A percentile compares a stretch with the other conserved stretches of the same genome.
Conservation (phyloP, 1,140 invertebrate genomes). For the Aphaenogaster ashmeadi region DNA sequence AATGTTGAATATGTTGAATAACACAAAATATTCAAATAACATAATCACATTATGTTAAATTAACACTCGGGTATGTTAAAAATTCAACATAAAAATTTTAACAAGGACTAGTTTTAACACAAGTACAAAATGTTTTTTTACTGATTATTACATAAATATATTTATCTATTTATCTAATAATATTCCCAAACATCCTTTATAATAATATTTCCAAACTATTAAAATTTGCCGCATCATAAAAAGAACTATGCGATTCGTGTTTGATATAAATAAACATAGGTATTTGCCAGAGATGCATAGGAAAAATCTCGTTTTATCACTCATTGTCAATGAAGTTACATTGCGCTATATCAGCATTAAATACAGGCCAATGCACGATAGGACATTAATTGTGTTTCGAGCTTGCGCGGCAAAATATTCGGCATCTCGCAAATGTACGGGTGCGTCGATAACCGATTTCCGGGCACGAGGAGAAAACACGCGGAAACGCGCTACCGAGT, state of each 20-base stretch:
- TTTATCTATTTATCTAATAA: no score
- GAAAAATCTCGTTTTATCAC: constrained; percentile 19
- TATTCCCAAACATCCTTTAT: no score
- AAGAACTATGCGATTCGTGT: not conserved
- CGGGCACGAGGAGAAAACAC: not conserved
- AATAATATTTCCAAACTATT: not conserved
- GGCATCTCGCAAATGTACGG: constrained; percentile 29
- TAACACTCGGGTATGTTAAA: no score
- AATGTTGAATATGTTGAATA: no score
- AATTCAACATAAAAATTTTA: no score
- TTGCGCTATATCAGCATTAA: not conserved
- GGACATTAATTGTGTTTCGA: constrained; percentile 65
- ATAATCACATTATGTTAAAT: no score
- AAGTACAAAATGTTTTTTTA: no score
- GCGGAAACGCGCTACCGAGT: constrained; percentile 19
- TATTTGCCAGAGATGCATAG: not conserved
- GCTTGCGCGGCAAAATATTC: constrained; percentile 59
- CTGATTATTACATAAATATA: no score
- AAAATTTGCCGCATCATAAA: not conserved
- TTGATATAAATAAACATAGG: not conserved
- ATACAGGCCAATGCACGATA: not conserved
- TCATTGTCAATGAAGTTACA: constrained; percentile 20
- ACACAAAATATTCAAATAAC: no score
- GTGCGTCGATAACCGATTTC: constrained; percentile 27
- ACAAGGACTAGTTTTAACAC: no score